Evolutionary conservation across 2,888 invertebrate genomes (phyloP).

Genomic region (Leucophenga maculata): DNA sequence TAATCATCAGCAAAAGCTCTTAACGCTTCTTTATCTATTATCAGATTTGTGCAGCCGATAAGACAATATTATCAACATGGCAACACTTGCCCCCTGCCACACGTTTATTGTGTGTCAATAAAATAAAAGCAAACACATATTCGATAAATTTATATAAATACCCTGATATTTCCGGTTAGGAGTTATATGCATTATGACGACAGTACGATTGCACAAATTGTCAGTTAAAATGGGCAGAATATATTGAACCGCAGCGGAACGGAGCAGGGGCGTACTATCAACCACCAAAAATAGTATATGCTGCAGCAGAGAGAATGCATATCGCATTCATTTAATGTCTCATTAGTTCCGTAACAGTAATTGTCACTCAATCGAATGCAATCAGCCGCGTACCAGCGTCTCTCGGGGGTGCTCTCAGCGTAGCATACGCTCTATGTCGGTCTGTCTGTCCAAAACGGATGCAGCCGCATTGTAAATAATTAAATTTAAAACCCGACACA

Average conservation of each 20-base stretch:
- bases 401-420: no score
- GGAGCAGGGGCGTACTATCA: not conserved
- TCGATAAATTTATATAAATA: slow-evolving; percentile 8
- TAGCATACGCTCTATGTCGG: no score
- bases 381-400: slow-evolving; percentile 28
- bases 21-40: slow-evolving; percentile 41
- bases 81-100: not conserved
- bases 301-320: slow-evolving; percentile 11
- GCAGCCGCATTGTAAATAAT: no score
- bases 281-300: slow-evolving; percentile 11
- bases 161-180: slow-evolving; percentile 20
- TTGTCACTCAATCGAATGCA: slow-evolving; percentile 49
- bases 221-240: slow-evolving; percentile 12
- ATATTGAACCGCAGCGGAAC: slow-evolving; percentile 5
- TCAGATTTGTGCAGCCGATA: slow-evolving; percentile 47
- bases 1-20: slow-evolving; percentile 14
- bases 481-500: not conserved
- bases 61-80: no score
- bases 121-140: not conserved
- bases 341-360: slow-evolving; percentile 49
- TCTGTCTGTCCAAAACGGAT: not conserved
- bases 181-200: slow-evolving; percentile 14
- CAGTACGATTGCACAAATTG: slow-evolving; percentile 19
- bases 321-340: slow-evolving; percentile 41
- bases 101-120: not conserved